Base-by-base conservation (phyloP, 2,888 invertebrate species). In the Ormyrus nitidulus region DNA sequence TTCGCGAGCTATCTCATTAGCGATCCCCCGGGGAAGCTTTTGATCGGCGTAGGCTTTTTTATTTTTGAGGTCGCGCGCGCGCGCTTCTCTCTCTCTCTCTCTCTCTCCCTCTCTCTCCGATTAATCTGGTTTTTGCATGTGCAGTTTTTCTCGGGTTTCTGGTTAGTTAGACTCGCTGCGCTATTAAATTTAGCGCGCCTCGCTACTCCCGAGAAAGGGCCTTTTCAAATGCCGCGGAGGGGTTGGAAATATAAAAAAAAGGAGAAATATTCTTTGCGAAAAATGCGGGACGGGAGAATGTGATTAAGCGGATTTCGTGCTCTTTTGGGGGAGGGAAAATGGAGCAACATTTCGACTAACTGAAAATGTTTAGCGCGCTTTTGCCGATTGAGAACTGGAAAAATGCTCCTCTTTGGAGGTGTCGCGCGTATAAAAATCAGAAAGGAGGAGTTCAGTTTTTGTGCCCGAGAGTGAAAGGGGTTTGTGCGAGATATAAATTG, bases 1-100 rank as follows among this genome's bases (percentile, higher is more conserved):
- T 66, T 61, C 74, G 61, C 34, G 3, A 34, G 34, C 75, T 75
- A 79, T 79, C 79, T 79, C 79, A 79, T 79, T 79, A 79, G 71
- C 65, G 70, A 70, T 72, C 53, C 79, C 68, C 48, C 19, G 48
- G 13, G 8, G 73, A 46, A 5, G 56, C 71, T 71, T 77, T 77
- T 77, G 70, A 77, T 77, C 46, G 64, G n/a, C 71, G n/a, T 9
- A 44, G 13, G 34, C 7, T 44, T 10, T 11, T 49, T 4, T 66
- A 5, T 56, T 79, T 79, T 74, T 79, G 56, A 74, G 65, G 74
- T 70, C 79, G 70, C 79, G 19, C 0, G 8, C 13, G 46, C 13
- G 48, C 61, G 51, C 13, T 51, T 49, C 34, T 34, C 61, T 19
- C 19, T 6, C 19, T 61, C 19, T 13, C 8, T 34, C 13, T 48